Evolutionary conservation across 2,888 invertebrate species (phyloP), one percentile per base, ranked within the genome.

Genomic region (Belgica antarctica): DNA sequence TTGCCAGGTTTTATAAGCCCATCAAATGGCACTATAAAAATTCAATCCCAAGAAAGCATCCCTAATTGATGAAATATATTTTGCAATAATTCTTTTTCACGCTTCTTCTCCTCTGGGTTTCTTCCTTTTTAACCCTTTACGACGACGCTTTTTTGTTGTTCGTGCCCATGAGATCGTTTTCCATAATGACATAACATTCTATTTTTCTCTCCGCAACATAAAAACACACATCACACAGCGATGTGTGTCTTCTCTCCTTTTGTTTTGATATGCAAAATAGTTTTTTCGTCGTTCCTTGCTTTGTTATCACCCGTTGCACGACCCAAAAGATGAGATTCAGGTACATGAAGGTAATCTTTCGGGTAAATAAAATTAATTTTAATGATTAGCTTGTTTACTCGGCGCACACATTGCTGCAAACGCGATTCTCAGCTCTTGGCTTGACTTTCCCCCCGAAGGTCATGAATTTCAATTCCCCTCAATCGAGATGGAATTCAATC

Each of bases 81-180:
- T 65, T 47, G 65, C 65, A 65, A 65, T 65, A 65, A 46, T 65
- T 65, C 65, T 47, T 47, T 17, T 47, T 46, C 46, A 65, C 46
- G 17, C 27, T 65, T 65, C 46, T 65, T 57, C 28, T 27, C 52
- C 27, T 12, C 25, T 15, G 59, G 59, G 19, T 65, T n/a, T 66
- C 27, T 31, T 52, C 25, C 57, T 25, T 28, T 57, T 68, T 19
- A 57, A 52, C 57, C 68, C 57, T 57, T 68, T 57, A 2, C 19
- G 4, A 5, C 34, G 7, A 31, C 57, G 15, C 22, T 59, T 19
- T 25, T 12, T 25, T n/a, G n/a, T 59, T 59, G 27, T 59, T 59
- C 59, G 27, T 59, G 68, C 68, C 68, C 68, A 68, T 57, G 68
- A 68, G 68, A 68, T 68, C 68, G 68, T 68, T 68, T 68, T 68